These are phyloP conservation scores for Chirona hameri DNA, from an alignment of 2,888 invertebrate species.

Conservation along the genomic window DNA sequence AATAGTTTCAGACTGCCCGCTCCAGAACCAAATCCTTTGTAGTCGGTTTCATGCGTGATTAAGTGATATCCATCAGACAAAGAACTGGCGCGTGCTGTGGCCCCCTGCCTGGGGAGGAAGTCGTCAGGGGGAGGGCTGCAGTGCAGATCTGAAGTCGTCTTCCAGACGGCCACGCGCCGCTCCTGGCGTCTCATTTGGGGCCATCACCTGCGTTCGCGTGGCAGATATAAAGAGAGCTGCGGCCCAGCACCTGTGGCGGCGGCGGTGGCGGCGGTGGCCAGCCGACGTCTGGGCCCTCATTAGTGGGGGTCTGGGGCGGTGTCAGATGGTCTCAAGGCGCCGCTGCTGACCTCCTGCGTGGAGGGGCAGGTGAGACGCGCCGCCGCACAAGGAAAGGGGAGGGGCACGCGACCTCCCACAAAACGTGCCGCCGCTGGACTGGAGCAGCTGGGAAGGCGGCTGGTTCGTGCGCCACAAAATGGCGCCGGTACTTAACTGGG, in stretches of 20 bases:
- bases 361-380: neutral
- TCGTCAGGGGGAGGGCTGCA: neutral
- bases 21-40: too few relatives aligned
- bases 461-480: neutral
- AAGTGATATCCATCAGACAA: too few relatives aligned
- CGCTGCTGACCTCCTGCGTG: neutral
- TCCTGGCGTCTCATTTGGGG: neutral
- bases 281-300: neutral
- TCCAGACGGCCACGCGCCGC: neutral
- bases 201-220: neutral
- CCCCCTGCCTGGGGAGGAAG: too few relatives aligned
- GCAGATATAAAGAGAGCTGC: neutral
- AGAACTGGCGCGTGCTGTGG: too few relatives aligned
- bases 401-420: neutral
- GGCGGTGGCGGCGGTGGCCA: neutral
- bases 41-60: too few relatives aligned
- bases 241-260: neutral
- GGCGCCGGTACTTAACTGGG: neutral
- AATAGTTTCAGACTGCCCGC: too few relatives aligned
- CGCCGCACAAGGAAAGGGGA: neutral
- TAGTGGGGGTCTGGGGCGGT: neutral
- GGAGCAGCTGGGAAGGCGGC: neutral
- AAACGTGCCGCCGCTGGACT: neutral
- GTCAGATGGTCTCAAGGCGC: neutral
- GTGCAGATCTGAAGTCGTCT: neutral